phyloP scores from a whole-genome alignment of 1,140 invertebrate genomes.

The Macrobrachium nipponense region DNA sequence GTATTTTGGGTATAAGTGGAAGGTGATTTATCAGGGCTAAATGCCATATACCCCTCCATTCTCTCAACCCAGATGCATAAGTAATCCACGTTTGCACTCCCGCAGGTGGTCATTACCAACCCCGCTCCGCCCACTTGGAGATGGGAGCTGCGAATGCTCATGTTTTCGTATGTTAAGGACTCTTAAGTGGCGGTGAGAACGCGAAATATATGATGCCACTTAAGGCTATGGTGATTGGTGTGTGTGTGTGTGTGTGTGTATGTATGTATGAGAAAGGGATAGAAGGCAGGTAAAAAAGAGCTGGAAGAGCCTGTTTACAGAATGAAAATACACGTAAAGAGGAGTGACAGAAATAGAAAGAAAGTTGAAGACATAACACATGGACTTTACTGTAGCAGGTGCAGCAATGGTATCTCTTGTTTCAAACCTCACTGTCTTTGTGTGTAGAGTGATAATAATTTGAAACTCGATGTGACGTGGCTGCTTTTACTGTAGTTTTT shows the following conservation, averaged over 20 bases:
- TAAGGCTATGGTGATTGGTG: neutral
- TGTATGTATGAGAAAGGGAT: neutral
- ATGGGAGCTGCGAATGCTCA: slow-evolving; percentile 38
- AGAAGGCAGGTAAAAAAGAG: neutral
- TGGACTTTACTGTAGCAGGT: too few species aligned
- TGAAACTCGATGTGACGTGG: too few species aligned
- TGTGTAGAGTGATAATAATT: too few species aligned
- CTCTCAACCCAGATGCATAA: slow-evolving; percentile 32
- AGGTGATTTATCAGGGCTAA: slow-evolving; percentile 23
- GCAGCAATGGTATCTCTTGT: too few species aligned
- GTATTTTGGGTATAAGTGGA: neutral
- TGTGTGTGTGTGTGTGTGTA: slow-evolving; percentile 33
- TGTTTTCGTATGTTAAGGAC: slow-evolving; percentile 47
- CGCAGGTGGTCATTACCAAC: slow-evolving; percentile 12
- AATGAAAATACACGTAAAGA: neutral
- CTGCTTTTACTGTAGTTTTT: neutral
- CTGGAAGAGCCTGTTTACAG: neutral
- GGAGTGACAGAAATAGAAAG: neutral
- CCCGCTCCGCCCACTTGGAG: slow-evolving; percentile 15
- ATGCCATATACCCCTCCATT: slow-evolving; percentile 28
- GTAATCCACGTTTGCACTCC: slow-evolving; percentile 32
- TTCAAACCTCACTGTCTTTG: too few species aligned
- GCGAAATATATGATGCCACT: slow-evolving; percentile 37
- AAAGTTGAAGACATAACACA: too few species aligned
- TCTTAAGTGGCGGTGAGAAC: slow-evolving; percentile 32